Conservation (phyloP, 2,113 vertebrate species). For the Talpa occidentalis region DNA sequence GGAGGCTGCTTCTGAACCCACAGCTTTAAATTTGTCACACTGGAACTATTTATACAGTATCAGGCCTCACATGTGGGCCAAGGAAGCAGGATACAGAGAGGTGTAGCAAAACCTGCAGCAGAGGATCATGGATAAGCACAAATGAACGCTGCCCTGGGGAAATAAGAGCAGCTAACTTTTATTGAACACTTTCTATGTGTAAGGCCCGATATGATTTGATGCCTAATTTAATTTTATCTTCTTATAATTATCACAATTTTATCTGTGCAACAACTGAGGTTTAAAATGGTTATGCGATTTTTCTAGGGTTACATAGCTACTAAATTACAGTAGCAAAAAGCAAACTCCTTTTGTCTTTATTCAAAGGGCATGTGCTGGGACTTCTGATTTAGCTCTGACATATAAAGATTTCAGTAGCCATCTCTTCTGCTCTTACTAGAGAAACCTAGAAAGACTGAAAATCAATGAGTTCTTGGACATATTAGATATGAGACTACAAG, state of each 20-base stretch:
- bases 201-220: background rate
- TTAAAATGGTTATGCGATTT: slow-evolving; percentile 38
- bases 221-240: slow-evolving; percentile 60
- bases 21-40: background rate
- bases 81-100: background rate
- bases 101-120: background rate
- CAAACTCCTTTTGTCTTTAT: background rate
- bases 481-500: background rate
- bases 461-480: background rate
- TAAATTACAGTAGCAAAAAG: background rate
- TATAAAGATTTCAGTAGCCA: background rate
- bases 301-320: background rate
- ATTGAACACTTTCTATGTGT: background rate
- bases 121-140: background rate
- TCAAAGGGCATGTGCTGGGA: background rate
- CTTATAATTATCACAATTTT: slow-evolving; percentile 64
- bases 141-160: slow-evolving; percentile 48
- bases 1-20: background rate
- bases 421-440: background rate
- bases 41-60: background rate
- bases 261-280: slow-evolving; percentile 1
- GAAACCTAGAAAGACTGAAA: background rate
- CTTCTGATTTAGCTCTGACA: background rate
- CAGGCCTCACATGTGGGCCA: background rate
- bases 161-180: slow-evolving; percentile 54